phyloP scores from a whole-genome alignment of 2,888 invertebrate genomes.

The Acanthosepion esculentum region DNA sequence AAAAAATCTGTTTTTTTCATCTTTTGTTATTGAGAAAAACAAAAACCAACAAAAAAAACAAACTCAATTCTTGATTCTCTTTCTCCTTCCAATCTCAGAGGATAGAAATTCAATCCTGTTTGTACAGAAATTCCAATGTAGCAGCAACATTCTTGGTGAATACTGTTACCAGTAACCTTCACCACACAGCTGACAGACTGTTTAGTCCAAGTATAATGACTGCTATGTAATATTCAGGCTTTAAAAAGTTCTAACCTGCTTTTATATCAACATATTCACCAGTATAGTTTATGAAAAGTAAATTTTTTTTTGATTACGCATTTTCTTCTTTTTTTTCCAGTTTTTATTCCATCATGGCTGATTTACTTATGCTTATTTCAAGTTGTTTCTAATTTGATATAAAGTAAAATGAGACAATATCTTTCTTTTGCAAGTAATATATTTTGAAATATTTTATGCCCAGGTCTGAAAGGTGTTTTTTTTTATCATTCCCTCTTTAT shows the following conservation, averaged over 20 bases:
- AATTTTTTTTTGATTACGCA: neutral
- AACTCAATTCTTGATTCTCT: neutral
- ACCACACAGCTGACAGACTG: neutral
- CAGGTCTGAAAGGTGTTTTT: no score
- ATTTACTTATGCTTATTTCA: neutral
- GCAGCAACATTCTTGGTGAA: neutral
- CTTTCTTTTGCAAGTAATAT: no score
- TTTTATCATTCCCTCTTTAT: no score
- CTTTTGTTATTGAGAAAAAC: neutral
- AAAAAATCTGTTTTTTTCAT: neutral
- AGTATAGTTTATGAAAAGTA: neutral
- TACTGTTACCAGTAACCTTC: neutral
- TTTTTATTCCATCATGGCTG: neutral
- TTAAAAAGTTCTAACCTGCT: neutral
- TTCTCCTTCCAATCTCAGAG: neutral
- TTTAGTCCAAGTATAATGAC: neutral
- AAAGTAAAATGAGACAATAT: no score
- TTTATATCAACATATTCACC: neutral
- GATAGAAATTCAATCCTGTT: slow-evolving; percentile 6
- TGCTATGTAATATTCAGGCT: neutral
- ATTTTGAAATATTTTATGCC: no score
- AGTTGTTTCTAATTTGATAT: neutral
- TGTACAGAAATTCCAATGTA: neutral
- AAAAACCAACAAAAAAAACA: neutral
- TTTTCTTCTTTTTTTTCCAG: neutral